Evolutionary conservation across 2,113 vertebrate species (phyloP).

Genomic region (Hippoglossus stenolepis): DNA sequence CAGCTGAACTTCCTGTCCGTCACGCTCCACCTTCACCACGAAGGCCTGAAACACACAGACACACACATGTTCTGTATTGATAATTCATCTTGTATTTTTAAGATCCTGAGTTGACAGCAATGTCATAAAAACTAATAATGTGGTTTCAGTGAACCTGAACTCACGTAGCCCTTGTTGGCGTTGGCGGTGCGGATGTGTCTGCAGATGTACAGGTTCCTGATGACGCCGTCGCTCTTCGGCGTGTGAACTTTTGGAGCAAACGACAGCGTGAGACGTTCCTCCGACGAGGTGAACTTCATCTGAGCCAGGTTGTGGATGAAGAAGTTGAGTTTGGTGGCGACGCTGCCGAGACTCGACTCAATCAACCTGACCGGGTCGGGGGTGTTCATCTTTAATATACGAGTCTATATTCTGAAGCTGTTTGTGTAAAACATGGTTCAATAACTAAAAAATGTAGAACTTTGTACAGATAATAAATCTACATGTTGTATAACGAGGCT

Average conservation of each 20-base stretch:
- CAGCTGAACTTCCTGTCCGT: conserved; percentile 83
- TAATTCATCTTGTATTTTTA: background rate
- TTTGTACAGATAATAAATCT: no score
- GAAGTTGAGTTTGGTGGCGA: conserved; percentile 99
- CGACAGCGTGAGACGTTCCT: conserved; percentile 88
- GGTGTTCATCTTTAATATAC: no score
- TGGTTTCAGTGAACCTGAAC: conserved; percentile 50
- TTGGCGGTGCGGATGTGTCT: conserved; percentile 87
- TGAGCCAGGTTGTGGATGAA: conserved; percentile 99
- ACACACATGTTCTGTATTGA: background rate
- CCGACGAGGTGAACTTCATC: conserved; percentile 93
- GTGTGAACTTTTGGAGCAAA: conserved; percentile 90
- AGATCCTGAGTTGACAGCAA: background rate
- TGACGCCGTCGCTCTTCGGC: conserved; percentile 84
- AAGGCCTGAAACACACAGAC: conserved; percentile 82
- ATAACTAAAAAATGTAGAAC: no score
- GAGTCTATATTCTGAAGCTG: no score
- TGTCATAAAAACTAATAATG: no score
- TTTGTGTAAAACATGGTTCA: no score
- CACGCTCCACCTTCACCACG: conserved; percentile 92
- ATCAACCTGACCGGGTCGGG: conserved; percentile 85
- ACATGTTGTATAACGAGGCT: no score
- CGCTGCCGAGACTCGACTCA: conserved; percentile 96
- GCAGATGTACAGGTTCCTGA: conserved; percentile 89
- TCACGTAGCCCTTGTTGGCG: conserved; percentile 92